phyloP scores from a whole-genome alignment of 2,113 vertebrate genomes.

The Trematomus loennbergii region DNA sequence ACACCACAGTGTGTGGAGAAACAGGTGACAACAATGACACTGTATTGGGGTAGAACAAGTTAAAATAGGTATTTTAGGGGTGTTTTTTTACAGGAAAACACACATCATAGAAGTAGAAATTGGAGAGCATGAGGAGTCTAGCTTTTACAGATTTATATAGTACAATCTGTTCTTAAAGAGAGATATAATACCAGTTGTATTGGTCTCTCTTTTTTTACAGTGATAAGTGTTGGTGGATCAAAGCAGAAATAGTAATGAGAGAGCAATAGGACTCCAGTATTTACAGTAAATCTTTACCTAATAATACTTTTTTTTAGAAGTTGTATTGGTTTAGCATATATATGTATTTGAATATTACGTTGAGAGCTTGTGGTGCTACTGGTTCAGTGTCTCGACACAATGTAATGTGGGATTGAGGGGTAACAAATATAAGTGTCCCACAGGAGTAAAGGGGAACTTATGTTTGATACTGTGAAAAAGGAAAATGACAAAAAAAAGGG shows the following conservation, averaged over 20 bases:
- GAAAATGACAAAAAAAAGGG: slow-evolving; percentile 13
- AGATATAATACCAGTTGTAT: too few relatives aligned
- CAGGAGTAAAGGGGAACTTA: slow-evolving; percentile 69
- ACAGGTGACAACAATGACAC: slow-evolving; percentile 71
- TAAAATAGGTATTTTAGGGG: neutral
- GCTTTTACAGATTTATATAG: too few relatives aligned
- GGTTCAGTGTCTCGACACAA: slow-evolving; percentile 41
- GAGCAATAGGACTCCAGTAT: slow-evolving; percentile 28
- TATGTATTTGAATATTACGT: slow-evolving; percentile 14
- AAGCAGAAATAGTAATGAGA: slow-evolving; percentile 43
- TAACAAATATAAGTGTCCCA: slow-evolving; percentile 72
- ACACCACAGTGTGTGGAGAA: slow-evolving; percentile 84
- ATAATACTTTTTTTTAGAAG: too few relatives aligned
- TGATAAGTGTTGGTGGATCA: slow-evolving; percentile 55
- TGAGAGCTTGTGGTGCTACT: slow-evolving; percentile 12
- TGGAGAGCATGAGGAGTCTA: too few relatives aligned
- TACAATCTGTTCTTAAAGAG: too few relatives aligned
- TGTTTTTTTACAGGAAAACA: too few relatives aligned
- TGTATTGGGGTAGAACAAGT: neutral
- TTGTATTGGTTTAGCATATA: too few relatives aligned
- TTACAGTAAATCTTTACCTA: neutral
- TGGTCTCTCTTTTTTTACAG: neutral
- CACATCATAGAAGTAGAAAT: too few relatives aligned
- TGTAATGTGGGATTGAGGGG: slow-evolving; percentile 43
- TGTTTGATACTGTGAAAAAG: slow-evolving; percentile 75